Evolutionary conservation across 1,140 invertebrate genomes (phyloP), one percentile per base, ranked within the genome.

Genomic region (Cydia fagiglandana): DNA sequence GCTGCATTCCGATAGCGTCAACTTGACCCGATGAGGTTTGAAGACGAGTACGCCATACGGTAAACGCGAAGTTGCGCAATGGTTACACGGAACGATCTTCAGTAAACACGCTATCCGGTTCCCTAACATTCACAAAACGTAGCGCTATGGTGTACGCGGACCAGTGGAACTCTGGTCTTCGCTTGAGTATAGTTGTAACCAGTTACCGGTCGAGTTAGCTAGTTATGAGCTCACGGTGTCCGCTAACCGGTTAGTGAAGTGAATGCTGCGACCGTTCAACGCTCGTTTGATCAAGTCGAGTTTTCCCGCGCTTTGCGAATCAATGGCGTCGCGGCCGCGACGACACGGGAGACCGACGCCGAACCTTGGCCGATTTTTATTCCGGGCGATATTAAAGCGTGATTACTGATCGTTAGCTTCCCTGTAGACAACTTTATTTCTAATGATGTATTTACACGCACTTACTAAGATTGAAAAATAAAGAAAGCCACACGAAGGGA

Each of bases 321-420:
- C 34, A 17, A 38, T n/a, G 66, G 66, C 66, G 66, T 17, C 30
- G 64, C 30, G 64, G 53, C 64, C 12, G 64, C 24, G 64, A 34
- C 66, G 34, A 45, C 66, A 38, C 66, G 66, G 66, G 66, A 70
- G 66, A 70, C 56, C 17, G 17, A 24, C 17, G 10, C 17, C 38
- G 66, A 70, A 70, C 66, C 66, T 70, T 70, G 66, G 66, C 66
- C 66, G 66, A 70, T 70, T 70, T 70, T 70, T 70, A 70, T 70
- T 70, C 66, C 66, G 66, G 38, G 66, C 66, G 30, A 41, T 34
- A 70, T 70, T 41, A 70, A 70, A 17, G 66, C 66, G 64, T 66
- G 66, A 70, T 38, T 20, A 41, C 34, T 70, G 28, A 17, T 70
- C 34, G 24, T 70, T 45, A 70, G 30, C 7, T 41, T 70, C 30